These are phyloP conservation scores for Spodoptera littoralis DNA, from an alignment of 2,888 invertebrate genomes.

Conservation along the genomic window DNA sequence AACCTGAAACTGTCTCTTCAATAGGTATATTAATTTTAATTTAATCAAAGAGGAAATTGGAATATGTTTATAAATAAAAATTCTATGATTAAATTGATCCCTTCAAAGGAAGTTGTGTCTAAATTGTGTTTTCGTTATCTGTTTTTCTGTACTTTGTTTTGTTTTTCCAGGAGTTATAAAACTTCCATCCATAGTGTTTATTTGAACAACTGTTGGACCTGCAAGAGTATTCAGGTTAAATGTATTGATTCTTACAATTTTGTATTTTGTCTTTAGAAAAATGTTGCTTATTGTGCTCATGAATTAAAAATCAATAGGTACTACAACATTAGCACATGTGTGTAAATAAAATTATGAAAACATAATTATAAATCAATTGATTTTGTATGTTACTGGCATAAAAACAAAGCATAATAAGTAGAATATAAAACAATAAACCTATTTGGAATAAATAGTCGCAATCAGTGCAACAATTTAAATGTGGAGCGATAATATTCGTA, in stretches of 20 bases:
- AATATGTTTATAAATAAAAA: conserved; percentile 66
- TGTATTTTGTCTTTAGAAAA: conserved; percentile 8
- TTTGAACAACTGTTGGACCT: conserved; percentile 51
- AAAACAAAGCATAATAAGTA: conserved; percentile 20
- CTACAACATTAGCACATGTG: conserved; percentile 17
- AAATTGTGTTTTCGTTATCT: conserved; percentile 52
- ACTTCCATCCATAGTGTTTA: conserved; percentile 56
- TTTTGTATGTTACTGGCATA: conserved; percentile 17
- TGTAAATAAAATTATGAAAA: conserved; percentile 30
- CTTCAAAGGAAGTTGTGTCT: conserved; percentile 73
- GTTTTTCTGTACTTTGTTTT: conserved; percentile 53
- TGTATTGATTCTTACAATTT: conserved; percentile 25
- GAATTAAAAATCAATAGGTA: conserved; percentile 13
- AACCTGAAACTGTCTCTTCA: conserved; percentile 60
- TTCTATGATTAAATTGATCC: conserved; percentile 84
- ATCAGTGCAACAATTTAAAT: conserved; percentile 15
- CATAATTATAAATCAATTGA: conserved; percentile 18
- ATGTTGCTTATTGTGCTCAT: not conserved
- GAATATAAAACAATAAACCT: not conserved
- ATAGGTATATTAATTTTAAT: conserved; percentile 40
- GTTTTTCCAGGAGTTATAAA: conserved; percentile 43
- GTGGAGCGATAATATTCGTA: conserved; percentile 21
- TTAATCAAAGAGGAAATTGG: conserved; percentile 44
- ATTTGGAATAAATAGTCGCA: too few relatives aligned
- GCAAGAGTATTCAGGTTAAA: conserved; percentile 38